Base-by-base conservation (phyloP, 92 coral and sea anemone species). In the Umimayanthus chanpuru region DNA sequence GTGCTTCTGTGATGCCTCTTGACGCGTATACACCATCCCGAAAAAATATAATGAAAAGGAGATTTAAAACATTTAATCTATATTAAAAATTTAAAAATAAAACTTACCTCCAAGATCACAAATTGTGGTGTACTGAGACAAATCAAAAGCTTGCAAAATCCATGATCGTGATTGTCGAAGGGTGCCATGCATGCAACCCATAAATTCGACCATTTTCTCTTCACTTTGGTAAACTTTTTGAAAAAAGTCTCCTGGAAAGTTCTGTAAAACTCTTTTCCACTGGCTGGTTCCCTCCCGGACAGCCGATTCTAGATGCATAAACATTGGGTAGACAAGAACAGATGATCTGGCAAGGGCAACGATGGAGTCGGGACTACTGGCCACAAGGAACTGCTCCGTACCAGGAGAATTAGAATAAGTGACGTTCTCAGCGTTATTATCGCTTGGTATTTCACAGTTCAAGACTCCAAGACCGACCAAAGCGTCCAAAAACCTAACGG, bases 31-130 rank as follows among this genome's bases (percentile, higher is more conserved):
- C 49, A 61, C 68, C 12, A 36, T 20, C 36, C 32, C 5, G 36
- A 32, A 15, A 80, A 47, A 83, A 18, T 23, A 1, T 14, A 47
- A 68, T 16, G 16, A 32, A 50, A 23, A 5, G 6, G 32, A 28
- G 28, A 43, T 11, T 26, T 44, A 83, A 83, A 83, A 39, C 25
- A 4, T 1, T 9, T 18, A 50, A 30, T 38, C 25, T 5, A 23
- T 75, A 70, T 2, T 11, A 82, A 43, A 25, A 25, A 7, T 41
- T 7, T 16, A 1, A 16, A 68, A 71, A 43, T 0, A 68, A 4
- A 7, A 68, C 88, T 58, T 65, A 88, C 91, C 91, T 26, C 91
- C 91, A 38, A 88, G 70, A 82, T 88, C 91, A 44, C 91, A 88
- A 43, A 83, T 81, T 25, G 79, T 88, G 25, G 32, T 73, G 73